These are phyloP conservation scores for Microplitis manilae DNA, from an alignment of 2,888 invertebrate genomes.

Conservation along the genomic window DNA sequence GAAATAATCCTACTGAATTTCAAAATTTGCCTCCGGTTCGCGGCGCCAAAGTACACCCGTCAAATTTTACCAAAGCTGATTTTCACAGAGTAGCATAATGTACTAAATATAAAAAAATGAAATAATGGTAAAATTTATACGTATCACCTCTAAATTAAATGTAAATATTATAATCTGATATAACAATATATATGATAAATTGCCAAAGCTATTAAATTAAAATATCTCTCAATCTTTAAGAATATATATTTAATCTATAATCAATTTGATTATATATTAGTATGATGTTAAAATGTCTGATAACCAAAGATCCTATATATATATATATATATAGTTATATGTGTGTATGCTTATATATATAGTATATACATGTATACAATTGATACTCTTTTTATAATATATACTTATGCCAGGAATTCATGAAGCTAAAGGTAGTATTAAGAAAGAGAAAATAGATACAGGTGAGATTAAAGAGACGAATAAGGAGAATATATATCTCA, in stretches of 20 bases:
- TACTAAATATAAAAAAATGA: neutral
- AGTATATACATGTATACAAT: constrained; percentile 26
- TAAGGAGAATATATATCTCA: constrained; percentile 41
- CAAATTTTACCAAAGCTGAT: too few relatives aligned
- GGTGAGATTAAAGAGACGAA: constrained; percentile 33
- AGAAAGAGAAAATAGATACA: constrained; percentile 27
- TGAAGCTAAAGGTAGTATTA: constrained; percentile 20
- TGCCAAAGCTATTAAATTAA: neutral
- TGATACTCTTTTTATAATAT: constrained; percentile 31
- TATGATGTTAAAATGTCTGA: neutral
- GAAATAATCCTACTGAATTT: too few relatives aligned
- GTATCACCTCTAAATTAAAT: neutral
- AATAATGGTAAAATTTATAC: neutral
- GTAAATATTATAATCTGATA: neutral
- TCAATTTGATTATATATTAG: neutral
- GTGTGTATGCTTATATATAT: neutral
- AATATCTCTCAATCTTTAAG: neutral
- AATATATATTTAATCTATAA: neutral
- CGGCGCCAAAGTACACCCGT: too few relatives aligned
- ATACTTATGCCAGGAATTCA: constrained; percentile 28
- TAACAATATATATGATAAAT: neutral
- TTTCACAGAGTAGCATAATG: too few relatives aligned
- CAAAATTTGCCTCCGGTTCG: too few relatives aligned
- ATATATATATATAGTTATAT: neutral
- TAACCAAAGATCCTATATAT: neutral